Evolutionary conservation across 2,113 vertebrate genomes (phyloP).

Genomic region (Solenodon paradoxus): DNA sequence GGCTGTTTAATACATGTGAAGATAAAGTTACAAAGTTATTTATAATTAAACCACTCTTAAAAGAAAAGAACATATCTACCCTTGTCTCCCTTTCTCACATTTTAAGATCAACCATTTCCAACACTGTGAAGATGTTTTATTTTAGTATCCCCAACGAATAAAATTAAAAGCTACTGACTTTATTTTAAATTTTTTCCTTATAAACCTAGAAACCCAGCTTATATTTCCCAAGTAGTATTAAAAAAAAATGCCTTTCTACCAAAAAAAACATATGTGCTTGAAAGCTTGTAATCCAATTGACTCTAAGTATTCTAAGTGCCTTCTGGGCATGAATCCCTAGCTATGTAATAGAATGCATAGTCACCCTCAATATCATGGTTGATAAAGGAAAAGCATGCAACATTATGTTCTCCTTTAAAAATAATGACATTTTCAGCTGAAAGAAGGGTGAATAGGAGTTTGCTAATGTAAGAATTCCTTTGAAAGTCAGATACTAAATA

Average conservation of each 20-base stretch:
- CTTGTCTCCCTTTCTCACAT: conserved; percentile 39
- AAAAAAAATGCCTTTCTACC: not conserved
- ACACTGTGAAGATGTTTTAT: not conserved
- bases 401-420: conserved; percentile 52
- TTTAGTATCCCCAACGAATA: conserved; percentile 61
- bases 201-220: conserved; percentile 37
- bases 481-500: conserved; percentile 69
- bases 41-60: conserved; percentile 8
- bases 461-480: conserved; percentile 59
- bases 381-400: conserved; percentile 61
- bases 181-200: conserved; percentile 36
- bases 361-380: conserved; percentile 36
- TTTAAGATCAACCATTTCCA: conserved; percentile 45
- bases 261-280: conserved; percentile 54
- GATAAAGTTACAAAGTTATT: not conserved
- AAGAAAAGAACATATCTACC: not conserved
- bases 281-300: conserved; percentile 67
- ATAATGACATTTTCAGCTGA: conserved; percentile 49
- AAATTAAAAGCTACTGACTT: conserved; percentile 34
- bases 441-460: conserved; percentile 20
- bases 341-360: conserved; percentile 39
- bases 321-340: conserved; percentile 42
- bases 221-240: not conserved
- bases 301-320: conserved; percentile 44
- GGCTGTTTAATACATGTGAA: not conserved